Base-by-base conservation (phyloP, 2,113 vertebrate genomes). In the Loxodonta africana region DNA sequence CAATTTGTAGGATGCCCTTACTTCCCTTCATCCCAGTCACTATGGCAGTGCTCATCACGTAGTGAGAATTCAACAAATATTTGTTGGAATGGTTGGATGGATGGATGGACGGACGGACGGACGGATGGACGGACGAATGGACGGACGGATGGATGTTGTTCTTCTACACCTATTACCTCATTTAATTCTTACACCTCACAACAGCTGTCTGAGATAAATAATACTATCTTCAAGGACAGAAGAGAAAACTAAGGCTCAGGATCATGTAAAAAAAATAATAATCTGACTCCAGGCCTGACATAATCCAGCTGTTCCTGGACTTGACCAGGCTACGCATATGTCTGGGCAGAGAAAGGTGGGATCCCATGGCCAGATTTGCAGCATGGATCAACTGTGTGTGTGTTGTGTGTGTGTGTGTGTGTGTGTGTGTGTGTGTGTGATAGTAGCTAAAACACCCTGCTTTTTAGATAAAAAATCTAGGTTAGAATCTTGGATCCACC, bases 141-240 rank as follows among this genome's bases (percentile, higher is more conserved):
- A 77, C 73, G 65, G 30, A 11, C 63, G 48, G 33, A 33, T 84
- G 1, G 33, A 60, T 51, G 28, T 23, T 37, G 37, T 37, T 37
- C 37, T 37, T 93, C n/a, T 74, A 12, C 28, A 60, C n/a, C 41
- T 81, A 12, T 65, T 37, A 86, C 12, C 53, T 71, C 21, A 69
- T 62, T 80, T 94, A 81, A 77, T 85, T 63, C 20, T 74, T 71
- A 44, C 8, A 93, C 73, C 11, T 71, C 73, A 60, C 14, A 94
- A 76, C 23, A 74, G 7, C 77, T 51, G 15, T 87, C 26, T 83
- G 62, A 93, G 85, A 69, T 83, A 89, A 96, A 82, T 20, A 67
- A 63, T 69, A 78, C 44, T 30, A 60, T 86, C 65, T 82, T 90
- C 62, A 88, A 91, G 51, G 33, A 67, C 48, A 48, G 48, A 48